Evolutionary conservation across 2,888 invertebrate species (phyloP).

Genomic region (Exephanes ischioxanthus): DNA sequence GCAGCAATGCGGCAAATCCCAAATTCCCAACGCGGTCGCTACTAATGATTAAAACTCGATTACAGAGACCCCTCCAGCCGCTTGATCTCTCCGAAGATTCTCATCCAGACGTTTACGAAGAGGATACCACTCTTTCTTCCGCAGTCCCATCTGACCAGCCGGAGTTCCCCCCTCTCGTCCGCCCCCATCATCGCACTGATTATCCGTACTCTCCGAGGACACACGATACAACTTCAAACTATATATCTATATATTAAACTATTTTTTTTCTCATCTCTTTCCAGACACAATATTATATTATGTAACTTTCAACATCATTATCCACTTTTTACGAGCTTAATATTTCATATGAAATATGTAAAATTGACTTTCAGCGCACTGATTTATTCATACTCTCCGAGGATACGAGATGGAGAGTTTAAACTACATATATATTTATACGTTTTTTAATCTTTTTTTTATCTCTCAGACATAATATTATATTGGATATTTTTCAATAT

Average conservation of each 20-base stretch:
- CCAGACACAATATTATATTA: neutral
- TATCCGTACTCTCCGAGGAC: slow-evolving; percentile 42
- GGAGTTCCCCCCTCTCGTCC: neutral
- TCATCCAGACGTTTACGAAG: slow-evolving; percentile 10
- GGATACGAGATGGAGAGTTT: slow-evolving; percentile 26
- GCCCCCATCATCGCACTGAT: slow-evolving; percentile 47
- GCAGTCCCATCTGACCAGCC: slow-evolving; percentile 25
- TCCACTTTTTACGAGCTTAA: neutral
- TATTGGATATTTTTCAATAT: neutral
- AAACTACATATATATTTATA: neutral
- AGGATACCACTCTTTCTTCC: slow-evolving; percentile 31
- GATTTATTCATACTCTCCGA: slow-evolving; percentile 34
- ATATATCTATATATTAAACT: neutral
- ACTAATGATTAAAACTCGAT: slow-evolving; percentile 69
- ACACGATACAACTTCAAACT: slow-evolving; percentile 17
- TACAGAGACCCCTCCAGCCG: slow-evolving; percentile 35
- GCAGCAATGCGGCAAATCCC: slow-evolving; percentile 68
- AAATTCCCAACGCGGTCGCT: slow-evolving; percentile 64
- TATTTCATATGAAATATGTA: neutral
- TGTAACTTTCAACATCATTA: neutral
- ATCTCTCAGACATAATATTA: neutral
- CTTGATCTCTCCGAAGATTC: slow-evolving; percentile 16
- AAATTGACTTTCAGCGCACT: slow-evolving; percentile 6
- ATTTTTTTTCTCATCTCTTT: neutral
- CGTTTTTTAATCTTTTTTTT: no score